Evolutionary conservation across 1,140 invertebrate genomes (phyloP).

Genomic region (Euura lappo): DNA sequence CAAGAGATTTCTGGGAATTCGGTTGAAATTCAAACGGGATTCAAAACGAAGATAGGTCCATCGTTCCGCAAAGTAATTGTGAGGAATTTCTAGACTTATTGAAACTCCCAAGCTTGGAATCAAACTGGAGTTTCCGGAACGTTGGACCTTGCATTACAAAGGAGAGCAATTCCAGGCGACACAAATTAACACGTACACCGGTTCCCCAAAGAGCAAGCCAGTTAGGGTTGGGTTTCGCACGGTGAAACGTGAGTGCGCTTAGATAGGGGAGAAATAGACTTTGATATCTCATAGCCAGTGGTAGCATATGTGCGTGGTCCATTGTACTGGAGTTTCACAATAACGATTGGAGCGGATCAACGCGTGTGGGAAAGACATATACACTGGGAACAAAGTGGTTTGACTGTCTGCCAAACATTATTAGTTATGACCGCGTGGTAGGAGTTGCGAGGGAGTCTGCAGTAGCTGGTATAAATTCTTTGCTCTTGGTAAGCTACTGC

Average conservation of each 20-base stretch:
- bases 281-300: conserved; percentile 16
- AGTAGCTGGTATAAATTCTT: background rate
- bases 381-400: conserved; percentile 26
- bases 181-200: background rate
- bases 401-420: conserved; percentile 38
- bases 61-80: too few relatives aligned
- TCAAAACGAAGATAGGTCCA: too few relatives aligned
- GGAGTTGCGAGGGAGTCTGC: background rate
- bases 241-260: background rate
- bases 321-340: conserved; percentile 34
- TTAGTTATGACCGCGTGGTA: conserved; percentile 20
- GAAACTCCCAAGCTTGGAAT: background rate
- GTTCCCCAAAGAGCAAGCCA: background rate
- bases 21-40: too few relatives aligned
- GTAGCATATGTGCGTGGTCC: conserved; percentile 33
- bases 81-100: too few relatives aligned
- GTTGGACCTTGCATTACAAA: background rate
- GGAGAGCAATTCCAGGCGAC: background rate
- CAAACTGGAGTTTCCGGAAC: background rate
- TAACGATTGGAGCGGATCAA: conserved; percentile 39
- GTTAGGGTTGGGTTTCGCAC: conserved; percentile 1
- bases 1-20: background rate
- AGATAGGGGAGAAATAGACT: conserved; percentile 34
- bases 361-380: conserved; percentile 46
- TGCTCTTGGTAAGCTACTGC: background rate